phyloP scores from a whole-genome alignment of 2,888 invertebrate genomes.

The Tetrapedia diversipes region DNA sequence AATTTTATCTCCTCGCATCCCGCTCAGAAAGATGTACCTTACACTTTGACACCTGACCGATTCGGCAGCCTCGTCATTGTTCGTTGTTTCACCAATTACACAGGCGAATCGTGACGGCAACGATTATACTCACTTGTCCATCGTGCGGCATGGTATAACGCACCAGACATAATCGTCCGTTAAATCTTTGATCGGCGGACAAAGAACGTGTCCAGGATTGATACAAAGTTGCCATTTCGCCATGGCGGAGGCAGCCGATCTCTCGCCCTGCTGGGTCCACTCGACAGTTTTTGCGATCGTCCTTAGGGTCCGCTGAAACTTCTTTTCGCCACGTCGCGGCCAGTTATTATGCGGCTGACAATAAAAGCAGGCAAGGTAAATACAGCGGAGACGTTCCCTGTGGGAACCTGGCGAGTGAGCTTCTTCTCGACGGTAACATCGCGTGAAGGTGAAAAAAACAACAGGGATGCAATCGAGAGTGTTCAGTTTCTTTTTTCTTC shows the following conservation, averaged over 20 bases:
- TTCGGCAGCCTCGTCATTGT: not conserved
- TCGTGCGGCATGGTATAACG: slow-evolving; percentile 59
- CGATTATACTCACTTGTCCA: not conserved
- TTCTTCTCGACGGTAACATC: not conserved
- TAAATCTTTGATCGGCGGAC: slow-evolving; percentile 47
- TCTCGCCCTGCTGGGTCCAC: not conserved
- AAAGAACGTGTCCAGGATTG: slow-evolving; percentile 46
- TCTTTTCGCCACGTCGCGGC: slow-evolving; percentile 2
- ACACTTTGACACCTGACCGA: not conserved
- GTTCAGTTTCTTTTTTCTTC: not conserved
- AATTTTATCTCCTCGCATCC: too few species aligned
- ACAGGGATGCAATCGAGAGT: not conserved
- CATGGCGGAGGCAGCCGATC: not conserved
- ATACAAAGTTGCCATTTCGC: slow-evolving; percentile 42
- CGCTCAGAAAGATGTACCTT: too few species aligned
- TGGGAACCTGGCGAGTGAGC: not conserved
- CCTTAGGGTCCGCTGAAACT: not conserved
- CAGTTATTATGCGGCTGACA: slow-evolving; percentile 8
- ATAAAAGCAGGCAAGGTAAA: slow-evolving; percentile 16
- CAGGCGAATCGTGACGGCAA: not conserved
- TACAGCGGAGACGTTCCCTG: not conserved
- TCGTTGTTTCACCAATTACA: not conserved
- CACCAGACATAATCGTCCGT: slow-evolving; percentile 54
- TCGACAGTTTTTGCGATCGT: not conserved
- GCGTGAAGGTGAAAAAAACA: not conserved